Conservation (phyloP, 2,888 invertebrate species). For the Aelia acuminata region DNA sequence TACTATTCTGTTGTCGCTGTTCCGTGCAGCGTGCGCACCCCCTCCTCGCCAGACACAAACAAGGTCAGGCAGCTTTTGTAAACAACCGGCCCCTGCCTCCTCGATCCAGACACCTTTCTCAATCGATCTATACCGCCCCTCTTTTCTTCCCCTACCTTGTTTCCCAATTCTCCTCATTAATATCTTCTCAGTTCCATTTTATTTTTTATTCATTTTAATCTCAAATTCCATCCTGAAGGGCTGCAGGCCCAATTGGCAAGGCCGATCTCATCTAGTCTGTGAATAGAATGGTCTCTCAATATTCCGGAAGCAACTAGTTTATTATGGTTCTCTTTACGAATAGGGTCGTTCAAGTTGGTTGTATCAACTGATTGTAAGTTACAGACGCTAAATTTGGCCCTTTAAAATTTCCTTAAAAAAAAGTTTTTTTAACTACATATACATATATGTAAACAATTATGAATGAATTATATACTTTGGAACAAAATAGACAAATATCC, state of each 20-base stretch:
- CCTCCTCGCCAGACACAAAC: conserved; percentile 57
- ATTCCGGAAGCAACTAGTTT: conserved; percentile 31
- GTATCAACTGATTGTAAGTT: background rate
- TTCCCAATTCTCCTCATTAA: background rate
- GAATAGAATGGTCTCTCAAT: conserved; percentile 18
- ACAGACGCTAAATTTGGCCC: too few relatives aligned
- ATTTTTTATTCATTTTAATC: background rate
- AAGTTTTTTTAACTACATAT: too few relatives aligned
- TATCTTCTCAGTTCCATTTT: background rate
- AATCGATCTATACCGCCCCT: conserved; percentile 37
- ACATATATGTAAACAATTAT: too few relatives aligned
- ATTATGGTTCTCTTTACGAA: background rate
- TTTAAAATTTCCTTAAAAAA: too few relatives aligned
- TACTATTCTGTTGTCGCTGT: conserved; percentile 55
- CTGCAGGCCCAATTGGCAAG: background rate
- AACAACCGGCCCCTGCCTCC: conserved; percentile 56
- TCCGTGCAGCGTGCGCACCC: conserved; percentile 26
- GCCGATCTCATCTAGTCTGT: conserved; percentile 9
- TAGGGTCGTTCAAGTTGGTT: background rate
- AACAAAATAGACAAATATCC: too few relatives aligned
- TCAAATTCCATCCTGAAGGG: background rate
- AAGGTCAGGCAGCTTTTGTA: conserved; percentile 58
- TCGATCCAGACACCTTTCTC: conserved; percentile 56
- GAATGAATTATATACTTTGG: too few relatives aligned
- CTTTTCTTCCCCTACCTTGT: conserved; percentile 7